Conservation (phyloP, 1,140 invertebrate genomes). For the Globodera rostochiensis region DNA sequence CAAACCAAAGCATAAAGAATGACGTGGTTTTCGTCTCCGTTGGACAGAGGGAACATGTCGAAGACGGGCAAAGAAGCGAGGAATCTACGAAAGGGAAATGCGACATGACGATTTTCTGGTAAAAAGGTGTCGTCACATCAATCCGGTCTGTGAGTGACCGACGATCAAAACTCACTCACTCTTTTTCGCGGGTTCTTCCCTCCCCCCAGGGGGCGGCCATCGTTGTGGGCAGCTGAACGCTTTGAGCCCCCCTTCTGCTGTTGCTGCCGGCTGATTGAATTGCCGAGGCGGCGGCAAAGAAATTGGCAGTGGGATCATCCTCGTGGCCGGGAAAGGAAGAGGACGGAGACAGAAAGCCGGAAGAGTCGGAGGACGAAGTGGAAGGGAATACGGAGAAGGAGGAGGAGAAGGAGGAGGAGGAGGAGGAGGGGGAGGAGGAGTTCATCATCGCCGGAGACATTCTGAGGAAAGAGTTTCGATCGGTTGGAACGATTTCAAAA, state of each 20-base stretch:
- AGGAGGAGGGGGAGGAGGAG: too few species aligned
- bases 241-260: not conserved
- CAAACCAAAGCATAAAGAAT: conserved; percentile 47
- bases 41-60: conserved; percentile 47
- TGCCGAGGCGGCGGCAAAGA: conserved; percentile 21
- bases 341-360: not conserved
- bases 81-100: conserved; percentile 7
- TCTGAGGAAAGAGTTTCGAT: not conserved
- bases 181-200: conserved; percentile 17
- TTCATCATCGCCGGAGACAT: not conserved
- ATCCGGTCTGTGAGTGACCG: not conserved
- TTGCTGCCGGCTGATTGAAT: not conserved
- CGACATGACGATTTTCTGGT: not conserved
- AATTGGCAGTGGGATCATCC: not conserved
- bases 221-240: conserved; percentile 4
- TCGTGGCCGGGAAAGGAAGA: not conserved
- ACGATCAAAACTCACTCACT: not conserved
- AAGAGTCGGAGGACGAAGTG: not conserved
- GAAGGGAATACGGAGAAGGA: not conserved
- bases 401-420: too few species aligned
- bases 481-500: too few species aligned
- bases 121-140: not conserved
- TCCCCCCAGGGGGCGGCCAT: conserved; percentile 19
- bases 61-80: conserved; percentile 45
- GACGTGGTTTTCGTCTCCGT: conserved; percentile 46